Evolutionary conservation across 2,113 vertebrate species (phyloP).

Genomic region (Nothobranchius furzeri): DNA sequence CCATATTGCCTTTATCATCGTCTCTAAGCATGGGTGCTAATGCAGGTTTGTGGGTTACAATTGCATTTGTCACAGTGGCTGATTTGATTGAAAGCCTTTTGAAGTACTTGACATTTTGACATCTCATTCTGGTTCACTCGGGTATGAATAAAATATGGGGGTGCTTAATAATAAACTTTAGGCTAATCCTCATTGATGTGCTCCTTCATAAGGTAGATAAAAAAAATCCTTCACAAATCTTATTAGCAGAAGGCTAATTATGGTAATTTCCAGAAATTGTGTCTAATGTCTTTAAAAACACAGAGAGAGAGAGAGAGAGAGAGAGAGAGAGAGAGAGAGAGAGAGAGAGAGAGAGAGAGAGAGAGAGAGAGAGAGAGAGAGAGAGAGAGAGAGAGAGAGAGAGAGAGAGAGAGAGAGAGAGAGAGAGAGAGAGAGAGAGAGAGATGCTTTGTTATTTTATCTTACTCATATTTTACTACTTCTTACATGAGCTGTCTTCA

Average conservation of each 20-base stretch:
- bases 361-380: too few species aligned
- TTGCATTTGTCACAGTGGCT: constrained; percentile 66
- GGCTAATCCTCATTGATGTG: background rate
- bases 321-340: too few species aligned
- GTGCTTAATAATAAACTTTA: background rate
- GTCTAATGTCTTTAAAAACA: too few species aligned
- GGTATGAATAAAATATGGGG: constrained; percentile 10
- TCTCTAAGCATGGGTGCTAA: constrained; percentile 52
- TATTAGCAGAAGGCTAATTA: background rate
- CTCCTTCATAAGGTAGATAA: background rate
- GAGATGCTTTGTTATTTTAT: too few species aligned
- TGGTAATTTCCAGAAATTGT: too few species aligned
- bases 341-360: too few species aligned
- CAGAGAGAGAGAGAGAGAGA: too few species aligned
- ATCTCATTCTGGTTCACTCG: constrained; percentile 29
- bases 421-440: too few species aligned
- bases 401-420: too few species aligned
- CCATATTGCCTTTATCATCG: constrained; percentile 47
- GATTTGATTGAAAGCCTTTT: constrained; percentile 66
- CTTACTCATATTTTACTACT: too few species aligned
- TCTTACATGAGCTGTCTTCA: too few species aligned
- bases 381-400: too few species aligned
- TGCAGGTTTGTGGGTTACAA: constrained; percentile 67
- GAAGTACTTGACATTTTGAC: constrained; percentile 56
- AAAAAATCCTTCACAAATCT: background rate